A percentile compares a stretch with the other conserved stretches of the same genome.
phyloP scores from a whole-genome alignment of 2,888 invertebrate species.

The Ephialtes manifestator region DNA sequence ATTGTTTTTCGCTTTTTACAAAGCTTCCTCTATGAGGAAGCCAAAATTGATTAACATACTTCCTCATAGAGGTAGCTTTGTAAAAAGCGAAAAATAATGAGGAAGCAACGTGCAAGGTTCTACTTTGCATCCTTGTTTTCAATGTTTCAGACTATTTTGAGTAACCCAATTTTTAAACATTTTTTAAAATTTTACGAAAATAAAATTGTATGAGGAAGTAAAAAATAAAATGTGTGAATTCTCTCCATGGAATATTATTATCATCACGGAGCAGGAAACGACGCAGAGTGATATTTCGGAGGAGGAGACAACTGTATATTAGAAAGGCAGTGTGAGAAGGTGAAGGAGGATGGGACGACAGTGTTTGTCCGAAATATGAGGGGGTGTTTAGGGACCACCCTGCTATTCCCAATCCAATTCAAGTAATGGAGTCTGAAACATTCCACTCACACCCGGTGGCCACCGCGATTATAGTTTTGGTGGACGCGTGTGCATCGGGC shows the following conservation, averaged over 20 bases:
- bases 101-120: no score
- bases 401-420: slow-evolving; percentile 84
- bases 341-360: slow-evolving; percentile 38
- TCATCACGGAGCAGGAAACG: background rate
- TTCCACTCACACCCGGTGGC: slow-evolving; percentile 73
- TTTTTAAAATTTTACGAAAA: no score
- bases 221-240: slow-evolving; percentile 11
- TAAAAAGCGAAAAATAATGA: no score
- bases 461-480: slow-evolving; percentile 46
- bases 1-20: no score
- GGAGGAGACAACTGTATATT: slow-evolving; percentile 12
- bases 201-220: no score
- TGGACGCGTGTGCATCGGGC: slow-evolving; percentile 41
- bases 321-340: background rate
- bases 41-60: no score
- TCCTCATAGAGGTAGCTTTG: no score
- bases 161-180: no score
- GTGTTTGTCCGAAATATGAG: slow-evolving; percentile 82
- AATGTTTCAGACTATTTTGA: no score
- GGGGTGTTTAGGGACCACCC: slow-evolving; percentile 80
- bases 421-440: slow-evolving; percentile 84
- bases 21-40: no score
- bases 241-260: background rate
- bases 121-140: no score
- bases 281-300: slow-evolving; percentile 32